Percentiles rank a stretch among this genome's conserved stretches.
These are phyloP conservation scores for Heliconius eleuchia DNA, from an alignment of 1,140 invertebrate species.

Conservation along the genomic window DNA sequence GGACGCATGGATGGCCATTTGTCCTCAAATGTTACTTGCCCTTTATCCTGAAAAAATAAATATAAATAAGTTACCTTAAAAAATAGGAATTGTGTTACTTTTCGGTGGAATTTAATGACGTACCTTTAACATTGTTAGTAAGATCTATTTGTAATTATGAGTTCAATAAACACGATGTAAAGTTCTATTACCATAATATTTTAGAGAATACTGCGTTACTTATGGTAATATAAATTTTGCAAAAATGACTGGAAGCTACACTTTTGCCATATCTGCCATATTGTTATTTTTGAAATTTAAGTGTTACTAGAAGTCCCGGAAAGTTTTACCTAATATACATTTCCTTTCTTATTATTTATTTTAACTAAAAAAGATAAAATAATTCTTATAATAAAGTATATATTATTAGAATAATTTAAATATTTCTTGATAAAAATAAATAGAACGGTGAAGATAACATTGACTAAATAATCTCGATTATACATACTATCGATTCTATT, in stretches of 20 bases:
- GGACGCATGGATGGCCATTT: slow-evolving; percentile 97
- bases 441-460: not conserved
- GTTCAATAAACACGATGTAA: slow-evolving; percentile 40
- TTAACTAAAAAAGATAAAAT: no score
- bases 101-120: slow-evolving; percentile 35
- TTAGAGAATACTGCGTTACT: slow-evolving; percentile 12
- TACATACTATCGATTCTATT: no score
- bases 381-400: no score
- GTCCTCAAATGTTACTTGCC: slow-evolving; percentile 92
- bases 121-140: slow-evolving; percentile 68
- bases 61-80: not conserved
- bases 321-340: not conserved
- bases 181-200: slow-evolving; percentile 47
- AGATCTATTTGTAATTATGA: slow-evolving; percentile 39
- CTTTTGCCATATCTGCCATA: slow-evolving; percentile 29
- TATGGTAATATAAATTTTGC: slow-evolving; percentile 25
- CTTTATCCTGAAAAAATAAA: slow-evolving; percentile 82
- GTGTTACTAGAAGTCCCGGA: slow-evolving; percentile 13
- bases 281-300: slow-evolving; percentile 26
- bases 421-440: not conserved
- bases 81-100: not conserved
- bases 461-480: not conserved
- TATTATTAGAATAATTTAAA: no score
- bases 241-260: slow-evolving; percentile 21
- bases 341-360: no score